Evolutionary conservation across 1,140 invertebrate species (phyloP).

Genomic region (Dreissena polymorpha): DNA sequence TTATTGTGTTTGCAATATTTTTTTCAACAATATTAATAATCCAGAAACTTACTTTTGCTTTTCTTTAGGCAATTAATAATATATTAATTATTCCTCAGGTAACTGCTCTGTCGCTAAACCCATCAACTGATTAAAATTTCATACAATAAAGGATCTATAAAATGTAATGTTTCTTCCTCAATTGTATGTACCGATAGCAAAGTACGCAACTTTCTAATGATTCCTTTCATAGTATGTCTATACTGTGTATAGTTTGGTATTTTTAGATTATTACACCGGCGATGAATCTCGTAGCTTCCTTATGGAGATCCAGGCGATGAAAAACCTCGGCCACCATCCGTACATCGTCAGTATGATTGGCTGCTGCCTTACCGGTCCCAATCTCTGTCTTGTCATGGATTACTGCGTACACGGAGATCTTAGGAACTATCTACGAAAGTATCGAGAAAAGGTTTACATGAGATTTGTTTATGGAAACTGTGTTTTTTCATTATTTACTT

Average conservation of each 20-base stretch:
- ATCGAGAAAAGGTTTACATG: slow-evolving; percentile 84
- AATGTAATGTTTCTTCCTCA: too few relatives aligned
- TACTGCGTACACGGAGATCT: slow-evolving; percentile 95
- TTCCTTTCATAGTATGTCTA: background rate
- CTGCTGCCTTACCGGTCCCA: slow-evolving; percentile 66
- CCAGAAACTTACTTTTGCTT: background rate
- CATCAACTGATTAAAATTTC: too few relatives aligned
- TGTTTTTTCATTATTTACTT: background rate
- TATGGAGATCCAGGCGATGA: slow-evolving; percentile 76
- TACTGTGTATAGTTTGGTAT: background rate
- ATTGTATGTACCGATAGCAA: too few relatives aligned
- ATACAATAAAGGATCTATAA: too few relatives aligned
- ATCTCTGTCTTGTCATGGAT: slow-evolving; percentile 89
- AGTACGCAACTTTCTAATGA: too few relatives aligned
- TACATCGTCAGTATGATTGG: slow-evolving; percentile 76
- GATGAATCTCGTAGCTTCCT: slow-evolving; percentile 72
- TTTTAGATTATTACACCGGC: slow-evolving; percentile 64
- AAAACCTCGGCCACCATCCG: slow-evolving; percentile 71
- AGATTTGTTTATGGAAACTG: background rate
- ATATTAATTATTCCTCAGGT: background rate
- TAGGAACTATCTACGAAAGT: slow-evolving; percentile 90
- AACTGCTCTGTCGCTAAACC: background rate
- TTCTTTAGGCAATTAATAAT: too few relatives aligned
- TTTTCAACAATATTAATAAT: too few relatives aligned
- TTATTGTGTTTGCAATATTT: too few relatives aligned